Conservation (phyloP, 1,140 invertebrate species). For the Scaptodrosophila lebanonensis region DNA sequence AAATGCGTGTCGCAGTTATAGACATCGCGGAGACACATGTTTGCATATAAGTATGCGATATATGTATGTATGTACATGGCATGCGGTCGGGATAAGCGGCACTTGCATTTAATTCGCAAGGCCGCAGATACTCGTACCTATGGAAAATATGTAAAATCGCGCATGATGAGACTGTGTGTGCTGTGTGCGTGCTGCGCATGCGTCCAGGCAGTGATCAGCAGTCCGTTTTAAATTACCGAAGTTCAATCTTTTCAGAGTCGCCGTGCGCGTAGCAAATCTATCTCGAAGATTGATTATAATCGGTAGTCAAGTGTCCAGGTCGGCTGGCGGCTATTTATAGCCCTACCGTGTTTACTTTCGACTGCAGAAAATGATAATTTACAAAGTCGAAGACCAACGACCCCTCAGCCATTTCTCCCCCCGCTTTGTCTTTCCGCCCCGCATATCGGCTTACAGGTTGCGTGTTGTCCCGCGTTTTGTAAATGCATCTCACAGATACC, state of each 20-base stretch:
- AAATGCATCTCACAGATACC: constrained; percentile 25
- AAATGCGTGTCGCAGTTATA: constrained; percentile 68
- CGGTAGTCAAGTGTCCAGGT: constrained; percentile 70
- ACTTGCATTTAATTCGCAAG: constrained; percentile 17
- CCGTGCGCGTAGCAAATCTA: constrained; percentile 57
- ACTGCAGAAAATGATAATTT: constrained; percentile 65
- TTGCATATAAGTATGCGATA: constrained; percentile 60
- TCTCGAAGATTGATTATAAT: constrained; percentile 75
- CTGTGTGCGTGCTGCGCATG: constrained; percentile 52
- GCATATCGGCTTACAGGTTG: too few relatives aligned
- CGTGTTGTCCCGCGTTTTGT: constrained; percentile 17
- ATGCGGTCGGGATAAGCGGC: constrained; percentile 25
- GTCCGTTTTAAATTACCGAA: constrained; percentile 49
- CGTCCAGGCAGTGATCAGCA: constrained; percentile 2
- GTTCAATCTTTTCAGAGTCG: constrained; percentile 53
- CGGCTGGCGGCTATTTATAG: constrained; percentile 41
- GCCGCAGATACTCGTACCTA: neutral
- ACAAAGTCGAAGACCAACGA: too few relatives aligned
- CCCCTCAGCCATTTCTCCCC: constrained; percentile 25
- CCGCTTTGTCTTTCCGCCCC: constrained; percentile 4
- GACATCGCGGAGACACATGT: constrained; percentile 73
- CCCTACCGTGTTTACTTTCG: constrained; percentile 6
- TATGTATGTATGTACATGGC: constrained; percentile 49
- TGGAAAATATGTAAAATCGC: neutral
- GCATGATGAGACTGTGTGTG: constrained; percentile 8